Percentiles rank a stretch among this genome's conserved stretches.
phyloP scores from a whole-genome alignment of 2,113 vertebrate species.

The Peromyscus maniculatus region DNA sequence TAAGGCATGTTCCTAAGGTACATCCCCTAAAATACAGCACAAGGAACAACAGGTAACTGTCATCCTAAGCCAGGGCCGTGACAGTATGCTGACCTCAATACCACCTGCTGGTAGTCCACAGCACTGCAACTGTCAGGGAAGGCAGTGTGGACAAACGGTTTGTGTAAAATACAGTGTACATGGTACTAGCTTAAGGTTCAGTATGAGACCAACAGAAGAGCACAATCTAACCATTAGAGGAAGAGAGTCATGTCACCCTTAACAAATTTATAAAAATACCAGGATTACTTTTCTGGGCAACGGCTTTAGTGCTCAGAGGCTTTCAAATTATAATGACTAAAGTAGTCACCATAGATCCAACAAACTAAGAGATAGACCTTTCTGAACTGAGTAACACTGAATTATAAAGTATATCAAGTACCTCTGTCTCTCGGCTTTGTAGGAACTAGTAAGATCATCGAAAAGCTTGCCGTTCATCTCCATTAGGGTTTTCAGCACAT shows the following conservation, averaged over 20 bases:
- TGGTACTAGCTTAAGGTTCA: slow-evolving; percentile 10
- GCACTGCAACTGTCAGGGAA: background rate
- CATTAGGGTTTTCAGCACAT: slow-evolving; percentile 98
- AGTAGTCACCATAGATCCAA: background rate
- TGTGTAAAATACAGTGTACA: slow-evolving; percentile 11
- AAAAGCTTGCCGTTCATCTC: slow-evolving; percentile 99
- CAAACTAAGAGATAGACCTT: background rate
- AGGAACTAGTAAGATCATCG: slow-evolving; percentile 96
- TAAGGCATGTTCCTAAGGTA: background rate
- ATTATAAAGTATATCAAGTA: slow-evolving; percentile 78
- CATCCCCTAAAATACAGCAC: background rate
- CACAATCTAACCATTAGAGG: background rate
- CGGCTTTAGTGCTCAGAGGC: background rate
- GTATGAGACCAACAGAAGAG: slow-evolving; percentile 35
- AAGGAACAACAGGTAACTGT: background rate
- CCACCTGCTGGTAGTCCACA: background rate
- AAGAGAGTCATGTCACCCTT: background rate
- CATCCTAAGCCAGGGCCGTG: background rate
- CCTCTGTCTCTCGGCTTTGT: slow-evolving; percentile 97
- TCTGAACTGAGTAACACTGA: background rate
- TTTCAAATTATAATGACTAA: slow-evolving; percentile 1
- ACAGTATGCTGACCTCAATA: background rate
- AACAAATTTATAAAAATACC: slow-evolving; percentile 21
- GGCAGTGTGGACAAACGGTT: background rate
- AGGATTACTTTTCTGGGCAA: background rate